A percentile compares a stretch with the other conserved stretches of the same genome.
phyloP scores from a whole-genome alignment of 2,797 vertebrate species.

The Coranthus polyacanthus region DNA sequence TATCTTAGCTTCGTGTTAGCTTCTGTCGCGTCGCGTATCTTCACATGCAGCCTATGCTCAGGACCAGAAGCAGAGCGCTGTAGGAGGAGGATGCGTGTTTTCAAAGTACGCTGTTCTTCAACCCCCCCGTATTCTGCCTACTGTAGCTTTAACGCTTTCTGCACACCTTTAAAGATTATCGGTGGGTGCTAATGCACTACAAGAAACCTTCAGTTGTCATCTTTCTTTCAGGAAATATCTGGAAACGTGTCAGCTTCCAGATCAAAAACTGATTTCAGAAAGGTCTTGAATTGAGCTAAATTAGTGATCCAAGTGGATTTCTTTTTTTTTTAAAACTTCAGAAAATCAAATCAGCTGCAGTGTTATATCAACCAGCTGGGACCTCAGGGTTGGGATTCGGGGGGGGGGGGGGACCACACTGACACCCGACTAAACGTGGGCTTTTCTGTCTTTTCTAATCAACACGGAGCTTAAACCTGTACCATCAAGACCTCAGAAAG shows the following conservation, averaged over 20 bases:
- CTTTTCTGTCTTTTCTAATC: constrained; percentile 13
- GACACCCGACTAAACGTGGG: not conserved
- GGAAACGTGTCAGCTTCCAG: not conserved
- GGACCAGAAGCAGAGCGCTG: no score
- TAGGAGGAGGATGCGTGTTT: no score
- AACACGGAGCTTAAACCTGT: not conserved
- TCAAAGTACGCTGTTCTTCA: no score
- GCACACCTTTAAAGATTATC: not conserved
- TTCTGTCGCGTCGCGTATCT: no score
- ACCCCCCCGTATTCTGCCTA: no score
- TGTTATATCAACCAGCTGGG: not conserved
- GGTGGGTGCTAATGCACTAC: not conserved
- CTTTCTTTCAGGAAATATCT: not conserved
- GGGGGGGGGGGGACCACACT: not conserved
- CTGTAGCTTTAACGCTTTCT: no score
- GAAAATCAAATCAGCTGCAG: constrained; percentile 4
- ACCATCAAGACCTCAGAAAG: constrained; percentile 3
- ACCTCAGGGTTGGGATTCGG: not conserved
- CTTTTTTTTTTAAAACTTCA: no score
- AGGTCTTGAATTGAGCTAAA: not conserved
- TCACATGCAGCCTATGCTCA: no score
- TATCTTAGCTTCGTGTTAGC: no score
- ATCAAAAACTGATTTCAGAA: not conserved
- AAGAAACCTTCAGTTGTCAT: not conserved
- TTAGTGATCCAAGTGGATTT: no score